phyloP scores from a whole-genome alignment of 2,113 vertebrate genomes.

The Protomyctophum bolini region DNA sequence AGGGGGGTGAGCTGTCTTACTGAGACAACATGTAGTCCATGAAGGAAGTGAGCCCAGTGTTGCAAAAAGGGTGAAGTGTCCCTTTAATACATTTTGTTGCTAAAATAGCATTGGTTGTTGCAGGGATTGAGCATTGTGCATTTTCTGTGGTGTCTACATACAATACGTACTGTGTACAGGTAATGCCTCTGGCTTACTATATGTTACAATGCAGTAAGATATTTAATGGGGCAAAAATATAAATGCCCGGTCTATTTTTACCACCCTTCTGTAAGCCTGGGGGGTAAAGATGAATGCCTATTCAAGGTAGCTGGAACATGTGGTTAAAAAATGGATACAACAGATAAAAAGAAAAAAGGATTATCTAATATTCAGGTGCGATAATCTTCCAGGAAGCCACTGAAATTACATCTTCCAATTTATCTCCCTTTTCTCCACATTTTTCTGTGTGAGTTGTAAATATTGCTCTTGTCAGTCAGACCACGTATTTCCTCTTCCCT shows the following conservation, averaged over 20 bases:
- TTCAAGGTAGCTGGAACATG: constrained; percentile 45
- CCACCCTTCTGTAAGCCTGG: constrained; percentile 30
- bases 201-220: neutral
- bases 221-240: constrained; percentile 19
- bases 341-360: constrained; percentile 40
- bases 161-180: neutral
- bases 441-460: constrained; percentile 47
- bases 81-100: neutral
- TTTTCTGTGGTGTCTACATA: constrained; percentile 35
- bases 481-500: constrained; percentile 46
- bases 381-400: constrained; percentile 63
- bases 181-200: constrained; percentile 37
- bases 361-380: constrained; percentile 58
- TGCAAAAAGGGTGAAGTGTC: no score
- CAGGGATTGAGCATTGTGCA: neutral
- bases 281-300: constrained; percentile 46
- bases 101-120: constrained; percentile 8
- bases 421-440: constrained; percentile 46
- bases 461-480: constrained; percentile 57
- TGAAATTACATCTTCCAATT: constrained; percentile 64
- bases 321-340: constrained; percentile 51
- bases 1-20: no score
- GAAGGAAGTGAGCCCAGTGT: no score
- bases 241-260: constrained; percentile 47
- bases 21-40: no score